Conservation (phyloP, 2,797 vertebrate species). For the Buceros bicornis region DNA sequence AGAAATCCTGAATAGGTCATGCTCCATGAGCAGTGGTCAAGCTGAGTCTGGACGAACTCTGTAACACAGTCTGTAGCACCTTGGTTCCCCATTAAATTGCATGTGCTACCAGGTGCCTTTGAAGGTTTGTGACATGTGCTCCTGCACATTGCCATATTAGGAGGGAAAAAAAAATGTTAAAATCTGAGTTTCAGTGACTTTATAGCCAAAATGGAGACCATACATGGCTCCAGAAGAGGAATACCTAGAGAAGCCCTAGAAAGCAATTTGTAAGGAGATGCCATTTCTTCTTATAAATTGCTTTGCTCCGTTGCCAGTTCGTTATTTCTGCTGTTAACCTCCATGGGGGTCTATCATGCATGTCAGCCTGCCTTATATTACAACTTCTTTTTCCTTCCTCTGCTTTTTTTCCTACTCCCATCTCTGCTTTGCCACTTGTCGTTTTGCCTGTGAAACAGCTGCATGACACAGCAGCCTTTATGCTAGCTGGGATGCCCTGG, state of each 20-base stretch:
- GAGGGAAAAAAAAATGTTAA: not conserved
- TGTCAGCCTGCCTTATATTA: not conserved
- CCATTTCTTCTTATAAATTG: not conserved
- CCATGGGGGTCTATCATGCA: fast-evolving
- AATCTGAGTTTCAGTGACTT: not conserved
- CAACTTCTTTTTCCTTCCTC: not conserved
- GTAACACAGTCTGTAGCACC: not conserved
- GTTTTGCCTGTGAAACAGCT: not conserved
- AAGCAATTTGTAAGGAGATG: not conserved
- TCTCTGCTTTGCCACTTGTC: not conserved
- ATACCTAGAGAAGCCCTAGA: not conserved
- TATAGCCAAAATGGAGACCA: not conserved
- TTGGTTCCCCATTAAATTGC: not conserved
- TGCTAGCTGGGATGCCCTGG: not conserved
- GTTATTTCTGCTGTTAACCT: not conserved
- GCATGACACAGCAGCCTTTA: not conserved
- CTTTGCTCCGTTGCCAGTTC: not conserved
- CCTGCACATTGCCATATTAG: not conserved
- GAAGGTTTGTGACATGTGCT: not conserved
- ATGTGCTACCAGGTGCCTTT: not conserved
- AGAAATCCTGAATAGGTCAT: not conserved
- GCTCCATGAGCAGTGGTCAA: not conserved
- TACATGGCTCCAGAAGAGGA: not conserved
- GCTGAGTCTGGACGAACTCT: not conserved
- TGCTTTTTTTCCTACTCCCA: not conserved